Conservation (phyloP, 2,888 invertebrate genomes). For the Luperina nickerlii region DNA sequence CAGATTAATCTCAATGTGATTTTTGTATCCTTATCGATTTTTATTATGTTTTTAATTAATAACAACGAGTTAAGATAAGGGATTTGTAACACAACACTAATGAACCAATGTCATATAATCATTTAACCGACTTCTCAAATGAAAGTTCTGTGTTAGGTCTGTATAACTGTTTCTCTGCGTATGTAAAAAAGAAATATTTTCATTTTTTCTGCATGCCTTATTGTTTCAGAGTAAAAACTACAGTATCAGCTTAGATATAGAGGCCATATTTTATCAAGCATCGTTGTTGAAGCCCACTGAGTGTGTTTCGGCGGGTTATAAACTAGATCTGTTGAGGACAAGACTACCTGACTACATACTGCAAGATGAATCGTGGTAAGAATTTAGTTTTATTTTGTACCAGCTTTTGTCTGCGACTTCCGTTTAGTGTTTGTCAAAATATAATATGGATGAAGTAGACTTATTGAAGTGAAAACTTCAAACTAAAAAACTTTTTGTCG, state of each 20-base stretch:
- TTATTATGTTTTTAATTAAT: constrained; percentile 43
- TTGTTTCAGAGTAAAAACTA: constrained; percentile 72
- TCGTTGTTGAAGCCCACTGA: constrained; percentile 94
- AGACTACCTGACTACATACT: constrained; percentile 72
- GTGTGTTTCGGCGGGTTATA: constrained; percentile 93
- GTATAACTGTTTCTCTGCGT: background rate
- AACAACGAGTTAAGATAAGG: constrained; percentile 37
- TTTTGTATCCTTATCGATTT: constrained; percentile 7
- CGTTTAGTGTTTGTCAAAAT: no score
- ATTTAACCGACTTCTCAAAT: background rate
- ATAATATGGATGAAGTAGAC: no score
- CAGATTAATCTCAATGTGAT: constrained; percentile 3
- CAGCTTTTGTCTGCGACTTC: no score
- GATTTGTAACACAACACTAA: constrained; percentile 6
- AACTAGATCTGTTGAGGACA: constrained; percentile 76
- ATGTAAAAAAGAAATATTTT: background rate
- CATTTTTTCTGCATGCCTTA: background rate
- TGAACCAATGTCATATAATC: background rate
- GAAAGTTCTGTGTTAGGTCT: background rate
- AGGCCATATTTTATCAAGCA: constrained; percentile 88
- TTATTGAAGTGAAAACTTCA: no score
- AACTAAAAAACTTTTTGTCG: no score
- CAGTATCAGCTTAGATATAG: constrained; percentile 76
- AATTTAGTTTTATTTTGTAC: background rate
- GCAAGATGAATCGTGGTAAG: constrained; percentile 66